A percentile compares a stretch with the other conserved stretches of the same genome.
These are phyloP conservation scores for Pseudomyrmex dendroicus DNA, from an alignment of 1,140 invertebrate genomes.

Conservation along the genomic window DNA sequence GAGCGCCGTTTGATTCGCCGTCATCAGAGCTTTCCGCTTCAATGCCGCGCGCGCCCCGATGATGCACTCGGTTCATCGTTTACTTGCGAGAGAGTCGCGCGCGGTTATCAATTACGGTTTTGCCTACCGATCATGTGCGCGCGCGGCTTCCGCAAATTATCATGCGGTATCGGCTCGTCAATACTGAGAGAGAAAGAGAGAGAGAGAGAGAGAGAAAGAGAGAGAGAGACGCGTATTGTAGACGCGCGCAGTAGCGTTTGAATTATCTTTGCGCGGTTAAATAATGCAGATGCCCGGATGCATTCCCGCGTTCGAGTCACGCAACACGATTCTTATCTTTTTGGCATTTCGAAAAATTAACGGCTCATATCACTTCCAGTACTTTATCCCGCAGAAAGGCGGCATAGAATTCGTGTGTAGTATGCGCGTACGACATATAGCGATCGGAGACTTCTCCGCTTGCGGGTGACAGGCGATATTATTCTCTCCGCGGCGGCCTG, in stretches of 20 bases:
- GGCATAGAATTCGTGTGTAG: not conserved
- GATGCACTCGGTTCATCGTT: constrained; percentile 59
- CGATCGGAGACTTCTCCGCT: constrained; percentile 57
- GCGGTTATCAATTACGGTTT: constrained; percentile 58
- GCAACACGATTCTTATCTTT: not conserved
- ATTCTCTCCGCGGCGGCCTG: constrained; percentile 57
- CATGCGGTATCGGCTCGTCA: constrained; percentile 41
- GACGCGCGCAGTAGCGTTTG: too few species aligned
- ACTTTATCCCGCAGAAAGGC: not conserved
- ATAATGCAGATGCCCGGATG: too few species aligned
- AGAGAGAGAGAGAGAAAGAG: too few species aligned
- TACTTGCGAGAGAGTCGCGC: constrained; percentile 47
- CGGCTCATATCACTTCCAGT: too few species aligned
- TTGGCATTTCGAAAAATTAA: not conserved
- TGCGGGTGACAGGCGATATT: constrained; percentile 65
- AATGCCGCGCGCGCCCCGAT: constrained; percentile 65
- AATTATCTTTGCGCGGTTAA: too few species aligned
- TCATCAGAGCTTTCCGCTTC: constrained; percentile 72
- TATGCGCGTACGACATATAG: not conserved
- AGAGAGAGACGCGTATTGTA: too few species aligned
- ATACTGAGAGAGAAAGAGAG: not conserved
- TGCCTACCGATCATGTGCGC: constrained; percentile 31
- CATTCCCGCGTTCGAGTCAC: not conserved
- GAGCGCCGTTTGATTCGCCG: constrained; percentile 67
- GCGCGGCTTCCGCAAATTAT: constrained; percentile 58